Evolutionary conservation across 2,797 vertebrate genomes (phyloP), one percentile per base, ranked within the genome.

Genomic region (Enteromius anoplus): DNA sequence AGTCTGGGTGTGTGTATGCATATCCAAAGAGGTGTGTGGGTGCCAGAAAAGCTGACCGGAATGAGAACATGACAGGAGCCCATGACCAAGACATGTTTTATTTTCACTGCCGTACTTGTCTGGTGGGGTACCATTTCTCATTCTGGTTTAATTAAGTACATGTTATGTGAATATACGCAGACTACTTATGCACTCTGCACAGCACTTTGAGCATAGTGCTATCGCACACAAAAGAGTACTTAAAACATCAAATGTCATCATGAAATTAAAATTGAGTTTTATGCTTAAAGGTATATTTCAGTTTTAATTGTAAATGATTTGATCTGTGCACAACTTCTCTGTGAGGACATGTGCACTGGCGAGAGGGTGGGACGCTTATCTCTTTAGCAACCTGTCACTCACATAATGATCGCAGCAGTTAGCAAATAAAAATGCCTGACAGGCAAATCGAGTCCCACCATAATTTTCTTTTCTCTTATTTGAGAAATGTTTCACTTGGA

Each of bases 11-110:
- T 73, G 82, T 79, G 64, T 64, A 11, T 77, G 72, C 71, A 81
- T 78, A 77, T 82, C 79, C 65, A 82, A 80, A 80, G 60, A 76
- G 71, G 58, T 75, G 42, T 83, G 81, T 71, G 71, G 64, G 62
- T 49, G 65, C 53, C 51, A 55, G 68, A 72, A 81, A 86, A 71
- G 78, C 79, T 78, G 66, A 86, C 78, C 82, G n/a, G 72, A 86
- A 84, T 70, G 37, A 78, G 32, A 81, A 75, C 58, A 60, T 29
- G 55, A 10, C 82, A 42, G 32, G 34, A 49, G 17, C 40, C 78
- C 49, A 14, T 19, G 73, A 77, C 78, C 64, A 80, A 80, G 21
- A 47, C 60, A 29, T 37, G 26, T 47, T 77, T 83, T 26, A 32
- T 68, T 58, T 65, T 21, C 45, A 17, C 32, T 23, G 21, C 60